Evolutionary conservation across 2,888 invertebrate genomes (phyloP).

Genomic region (Melieria omissa): DNA sequence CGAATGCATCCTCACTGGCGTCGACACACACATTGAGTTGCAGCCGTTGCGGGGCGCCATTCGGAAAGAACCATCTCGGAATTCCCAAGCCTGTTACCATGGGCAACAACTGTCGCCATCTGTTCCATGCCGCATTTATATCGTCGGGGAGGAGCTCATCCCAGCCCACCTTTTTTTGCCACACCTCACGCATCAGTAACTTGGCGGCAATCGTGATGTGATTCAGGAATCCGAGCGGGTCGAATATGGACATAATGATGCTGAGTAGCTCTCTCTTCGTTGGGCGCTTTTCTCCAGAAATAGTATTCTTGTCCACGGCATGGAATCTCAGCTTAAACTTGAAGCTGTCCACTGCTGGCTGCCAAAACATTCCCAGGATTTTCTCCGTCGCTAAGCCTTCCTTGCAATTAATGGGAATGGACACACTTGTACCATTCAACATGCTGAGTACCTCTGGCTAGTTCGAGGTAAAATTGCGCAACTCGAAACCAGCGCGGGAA

Average conservation of each 20-base stretch:
- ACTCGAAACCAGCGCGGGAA: too few relatives aligned
- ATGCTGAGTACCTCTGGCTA: too few relatives aligned
- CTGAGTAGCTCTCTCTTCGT: conserved; percentile 8
- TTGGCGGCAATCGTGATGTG: too few relatives aligned
- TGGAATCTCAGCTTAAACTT: background rate
- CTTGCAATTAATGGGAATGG: too few relatives aligned
- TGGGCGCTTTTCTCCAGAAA: background rate
- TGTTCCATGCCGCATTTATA: conserved; percentile 15
- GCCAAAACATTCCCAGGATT: conserved; percentile 6
- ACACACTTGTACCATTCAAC: too few relatives aligned
- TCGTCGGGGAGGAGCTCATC: conserved; percentile 11
- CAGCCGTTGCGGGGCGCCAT: conserved; percentile 15
- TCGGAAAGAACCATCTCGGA: conserved; percentile 25
- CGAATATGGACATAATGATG: too few relatives aligned
- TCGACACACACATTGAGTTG: conserved; percentile 40
- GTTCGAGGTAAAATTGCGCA: too few relatives aligned
- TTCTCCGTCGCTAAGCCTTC: background rate
- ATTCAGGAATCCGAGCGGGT: too few relatives aligned
- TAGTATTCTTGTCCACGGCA: background rate
- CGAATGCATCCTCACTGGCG: conserved; percentile 44
- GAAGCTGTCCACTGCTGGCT: background rate
- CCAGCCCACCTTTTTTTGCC: background rate
- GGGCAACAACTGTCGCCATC: conserved; percentile 15
- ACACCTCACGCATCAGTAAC: too few relatives aligned
- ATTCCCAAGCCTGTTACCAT: conserved; percentile 10